Conservation (phyloP, 2,113 vertebrate genomes). For the Puntigrus tetrazona region DNA sequence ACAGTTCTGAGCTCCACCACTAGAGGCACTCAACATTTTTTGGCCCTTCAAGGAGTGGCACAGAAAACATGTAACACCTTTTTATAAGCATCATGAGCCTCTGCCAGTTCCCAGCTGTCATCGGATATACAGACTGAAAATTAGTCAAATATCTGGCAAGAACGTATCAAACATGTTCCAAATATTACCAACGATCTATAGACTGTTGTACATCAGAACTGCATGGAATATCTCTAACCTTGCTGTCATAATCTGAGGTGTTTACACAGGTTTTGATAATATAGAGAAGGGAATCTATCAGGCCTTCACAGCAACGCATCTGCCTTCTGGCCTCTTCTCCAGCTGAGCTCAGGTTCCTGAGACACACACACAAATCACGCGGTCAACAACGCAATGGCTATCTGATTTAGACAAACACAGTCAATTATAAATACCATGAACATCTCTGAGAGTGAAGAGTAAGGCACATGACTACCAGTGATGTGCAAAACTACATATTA, state of each 20-base stretch:
- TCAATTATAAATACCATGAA: background rate
- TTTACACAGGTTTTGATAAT: constrained; percentile 95
- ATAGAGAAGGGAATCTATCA: constrained; percentile 91
- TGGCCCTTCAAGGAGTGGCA: constrained; percentile 8
- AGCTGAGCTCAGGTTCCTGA: constrained; percentile 93
- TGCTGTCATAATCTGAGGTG: constrained; percentile 96
- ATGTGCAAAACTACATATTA: background rate
- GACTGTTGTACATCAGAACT: background rate
- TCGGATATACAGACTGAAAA: background rate
- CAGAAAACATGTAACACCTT: constrained; percentile 19
- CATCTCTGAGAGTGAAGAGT: background rate
- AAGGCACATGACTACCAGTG: background rate
- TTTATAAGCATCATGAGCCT: background rate
- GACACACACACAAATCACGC: constrained; percentile 40
- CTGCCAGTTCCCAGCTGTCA: constrained; percentile 24
- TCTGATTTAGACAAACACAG: background rate
- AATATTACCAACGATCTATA: background rate
- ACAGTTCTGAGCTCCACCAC: background rate
- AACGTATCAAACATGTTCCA: background rate
- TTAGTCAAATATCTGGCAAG: constrained; percentile 23
- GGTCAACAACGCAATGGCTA: background rate
- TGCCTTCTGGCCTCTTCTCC: constrained; percentile 95
- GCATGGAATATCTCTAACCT: constrained; percentile 69
- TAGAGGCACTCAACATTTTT: background rate
- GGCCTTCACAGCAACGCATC: constrained; percentile 91